These are phyloP conservation scores for Sebastes iracundus DNA, from an alignment of 2,797 vertebrate genomes.

Conservation along the genomic window DNA sequence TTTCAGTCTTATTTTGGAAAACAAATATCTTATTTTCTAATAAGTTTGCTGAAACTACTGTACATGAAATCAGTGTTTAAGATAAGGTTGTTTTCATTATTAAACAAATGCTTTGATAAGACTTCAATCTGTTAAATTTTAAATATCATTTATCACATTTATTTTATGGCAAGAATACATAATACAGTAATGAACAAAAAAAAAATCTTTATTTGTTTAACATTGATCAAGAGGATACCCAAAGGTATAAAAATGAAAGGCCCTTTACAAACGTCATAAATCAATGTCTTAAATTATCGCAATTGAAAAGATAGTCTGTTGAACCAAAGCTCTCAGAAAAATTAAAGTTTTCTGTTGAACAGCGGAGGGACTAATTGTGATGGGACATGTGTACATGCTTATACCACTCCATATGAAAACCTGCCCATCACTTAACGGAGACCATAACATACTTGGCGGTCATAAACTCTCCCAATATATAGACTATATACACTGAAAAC, in stretches of 20 bases:
- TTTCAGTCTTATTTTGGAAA: not conserved
- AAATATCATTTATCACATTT: conserved; percentile 23
- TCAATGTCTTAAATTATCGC: conserved; percentile 75
- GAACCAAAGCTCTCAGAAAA: conserved; percentile 63
- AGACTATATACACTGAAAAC: conserved; percentile 37
- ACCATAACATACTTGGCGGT: conserved; percentile 45
- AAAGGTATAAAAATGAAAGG: conserved; percentile 69
- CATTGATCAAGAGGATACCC: conserved; percentile 74
- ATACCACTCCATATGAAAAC: conserved; percentile 34
- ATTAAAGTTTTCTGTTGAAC: conserved; percentile 51
- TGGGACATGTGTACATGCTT: conserved; percentile 19
- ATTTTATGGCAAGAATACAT: conserved; percentile 47
- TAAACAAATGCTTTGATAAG: not conserved
- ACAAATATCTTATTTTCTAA: not conserved
- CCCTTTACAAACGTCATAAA: conserved; percentile 72
- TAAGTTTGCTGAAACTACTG: not conserved
- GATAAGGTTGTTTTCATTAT: not conserved
- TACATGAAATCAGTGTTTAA: not conserved
- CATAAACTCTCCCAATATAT: conserved; percentile 18
- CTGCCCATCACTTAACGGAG: conserved; percentile 7
- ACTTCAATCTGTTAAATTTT: not conserved
- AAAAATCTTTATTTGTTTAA: conserved; percentile 78
- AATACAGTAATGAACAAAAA: conserved; percentile 62
- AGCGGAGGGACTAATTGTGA: conserved; percentile 29
- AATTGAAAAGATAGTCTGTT: conserved; percentile 49